These are phyloP conservation scores for Clistopyga incitator DNA, from an alignment of 2,888 invertebrate species.

Conservation along the genomic window DNA sequence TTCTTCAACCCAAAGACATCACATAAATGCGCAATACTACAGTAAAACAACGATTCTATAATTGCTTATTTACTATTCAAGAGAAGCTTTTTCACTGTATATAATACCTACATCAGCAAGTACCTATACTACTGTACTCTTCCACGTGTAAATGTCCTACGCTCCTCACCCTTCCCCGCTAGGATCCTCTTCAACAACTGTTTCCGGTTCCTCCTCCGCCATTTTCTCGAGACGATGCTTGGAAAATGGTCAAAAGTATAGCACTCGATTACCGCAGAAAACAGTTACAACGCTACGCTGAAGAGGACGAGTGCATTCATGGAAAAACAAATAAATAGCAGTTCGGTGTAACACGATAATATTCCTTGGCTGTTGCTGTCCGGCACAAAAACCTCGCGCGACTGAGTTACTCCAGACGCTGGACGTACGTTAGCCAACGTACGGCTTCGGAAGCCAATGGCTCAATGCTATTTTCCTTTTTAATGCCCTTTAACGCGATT, in stretches of 20 bases:
- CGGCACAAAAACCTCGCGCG: constrained; percentile 57
- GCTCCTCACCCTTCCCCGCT: constrained; percentile 73
- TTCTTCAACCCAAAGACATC: background rate
- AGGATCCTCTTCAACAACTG: constrained; percentile 60
- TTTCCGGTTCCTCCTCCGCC: constrained; percentile 70
- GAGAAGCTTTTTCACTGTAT: background rate
- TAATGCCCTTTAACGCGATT: constrained; percentile 80
- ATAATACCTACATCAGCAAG: background rate
- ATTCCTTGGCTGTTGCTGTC: constrained; percentile 51
- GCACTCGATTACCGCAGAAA: constrained; percentile 10
- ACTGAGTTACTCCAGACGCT: constrained; percentile 68
- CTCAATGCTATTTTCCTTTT: constrained; percentile 79
- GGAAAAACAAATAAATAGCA: background rate
- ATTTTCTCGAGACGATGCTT: constrained; percentile 58
- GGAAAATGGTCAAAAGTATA: constrained; percentile 2
- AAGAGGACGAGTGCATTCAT: background rate
- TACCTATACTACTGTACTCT: constrained; percentile 6
- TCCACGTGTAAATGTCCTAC: constrained; percentile 3
- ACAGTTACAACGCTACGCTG: background rate
- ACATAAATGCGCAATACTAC: background rate
- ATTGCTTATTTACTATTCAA: background rate
- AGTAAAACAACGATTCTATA: constrained; percentile 4
- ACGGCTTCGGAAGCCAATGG: constrained; percentile 80
- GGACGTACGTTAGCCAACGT: constrained; percentile 47
- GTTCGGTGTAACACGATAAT: constrained; percentile 22